Conservation (phyloP, 2,888 invertebrate genomes). For the Cheiracanthium punctorium region DNA sequence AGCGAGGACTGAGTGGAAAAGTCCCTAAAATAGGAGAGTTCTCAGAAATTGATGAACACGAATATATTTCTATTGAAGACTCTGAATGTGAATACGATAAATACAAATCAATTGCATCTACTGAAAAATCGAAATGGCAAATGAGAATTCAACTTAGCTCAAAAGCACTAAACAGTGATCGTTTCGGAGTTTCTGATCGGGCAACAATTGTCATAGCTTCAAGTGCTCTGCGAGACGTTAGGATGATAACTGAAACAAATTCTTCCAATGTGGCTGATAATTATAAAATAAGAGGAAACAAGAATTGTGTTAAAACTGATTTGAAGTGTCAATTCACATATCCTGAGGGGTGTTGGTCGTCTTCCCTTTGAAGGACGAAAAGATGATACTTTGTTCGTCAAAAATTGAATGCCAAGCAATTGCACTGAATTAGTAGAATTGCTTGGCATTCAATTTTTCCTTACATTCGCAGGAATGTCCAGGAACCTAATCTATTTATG, state of each 20-base stretch:
- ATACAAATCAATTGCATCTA: constrained; percentile 20
- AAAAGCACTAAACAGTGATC: not conserved
- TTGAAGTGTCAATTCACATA: not conserved
- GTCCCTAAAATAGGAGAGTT: constrained; percentile 7
- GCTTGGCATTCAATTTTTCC: not conserved
- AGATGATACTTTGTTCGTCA: constrained; percentile 17
- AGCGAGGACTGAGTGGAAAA: not conserved
- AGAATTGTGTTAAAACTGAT: not conserved
- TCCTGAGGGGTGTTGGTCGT: constrained; percentile 1
- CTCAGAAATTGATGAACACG: not conserved
- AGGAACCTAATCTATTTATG: not conserved
- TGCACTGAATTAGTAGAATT: not conserved
- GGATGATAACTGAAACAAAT: not conserved
- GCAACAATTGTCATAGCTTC: too few species aligned
- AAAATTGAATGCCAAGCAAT: constrained; percentile 18
- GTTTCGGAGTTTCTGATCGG: too few species aligned
- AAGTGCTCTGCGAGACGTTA: too few species aligned
- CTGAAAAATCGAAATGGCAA: constrained; percentile 11
- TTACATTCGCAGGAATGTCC: too few species aligned
- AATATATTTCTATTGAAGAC: not conserved
- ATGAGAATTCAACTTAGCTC: constrained; percentile 18
- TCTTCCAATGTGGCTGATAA: constrained; percentile 18
- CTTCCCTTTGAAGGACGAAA: not conserved
- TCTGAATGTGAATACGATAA: not conserved
- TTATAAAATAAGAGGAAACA: not conserved